phyloP scores from a whole-genome alignment of 2,888 invertebrate genomes.

The Brachylomia viminalis region DNA sequence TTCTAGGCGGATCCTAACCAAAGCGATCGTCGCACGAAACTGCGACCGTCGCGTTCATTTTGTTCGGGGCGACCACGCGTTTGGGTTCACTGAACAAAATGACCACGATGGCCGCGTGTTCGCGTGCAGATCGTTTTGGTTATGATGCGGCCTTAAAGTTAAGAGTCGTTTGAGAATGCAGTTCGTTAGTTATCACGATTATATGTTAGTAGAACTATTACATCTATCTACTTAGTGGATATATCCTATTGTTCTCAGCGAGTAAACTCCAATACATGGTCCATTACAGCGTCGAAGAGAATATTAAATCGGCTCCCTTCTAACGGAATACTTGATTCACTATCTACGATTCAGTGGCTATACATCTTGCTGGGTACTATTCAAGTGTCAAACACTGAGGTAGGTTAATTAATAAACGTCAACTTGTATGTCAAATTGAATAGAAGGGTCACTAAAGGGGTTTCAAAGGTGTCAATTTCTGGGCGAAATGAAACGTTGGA shows the following conservation, averaged over 20 bases:
- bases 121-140: not conserved
- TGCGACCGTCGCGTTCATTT: not conserved
- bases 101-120: too few species aligned
- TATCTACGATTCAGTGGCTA: not conserved
- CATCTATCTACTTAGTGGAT: slow-evolving; percentile 3
- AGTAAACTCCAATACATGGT: slow-evolving; percentile 32
- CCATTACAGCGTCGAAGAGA: slow-evolving; percentile 41
- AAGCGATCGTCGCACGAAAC: not conserved
- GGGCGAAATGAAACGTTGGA: slow-evolving; percentile 7
- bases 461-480: slow-evolving; percentile 14
- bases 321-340: slow-evolving; percentile 60
- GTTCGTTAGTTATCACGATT: not conserved
- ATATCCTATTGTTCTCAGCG: slow-evolving; percentile 40
- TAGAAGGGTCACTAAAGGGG: slow-evolving; percentile 5
- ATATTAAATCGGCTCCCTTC: slow-evolving; percentile 51
- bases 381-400: slow-evolving; percentile 46
- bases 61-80: not conserved
- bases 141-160: not conserved
- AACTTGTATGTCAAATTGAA: slow-evolving; percentile 36
- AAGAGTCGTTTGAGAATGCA: not conserved
- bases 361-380: slow-evolving; percentile 14
- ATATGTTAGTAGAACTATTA: not conserved
- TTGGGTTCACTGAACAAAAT: not conserved
- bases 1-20: not conserved
- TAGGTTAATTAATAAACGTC: slow-evolving; percentile 45